These are phyloP conservation scores for Parus major DNA, from an alignment of 2,113 vertebrate species.

Conservation along the genomic window DNA sequence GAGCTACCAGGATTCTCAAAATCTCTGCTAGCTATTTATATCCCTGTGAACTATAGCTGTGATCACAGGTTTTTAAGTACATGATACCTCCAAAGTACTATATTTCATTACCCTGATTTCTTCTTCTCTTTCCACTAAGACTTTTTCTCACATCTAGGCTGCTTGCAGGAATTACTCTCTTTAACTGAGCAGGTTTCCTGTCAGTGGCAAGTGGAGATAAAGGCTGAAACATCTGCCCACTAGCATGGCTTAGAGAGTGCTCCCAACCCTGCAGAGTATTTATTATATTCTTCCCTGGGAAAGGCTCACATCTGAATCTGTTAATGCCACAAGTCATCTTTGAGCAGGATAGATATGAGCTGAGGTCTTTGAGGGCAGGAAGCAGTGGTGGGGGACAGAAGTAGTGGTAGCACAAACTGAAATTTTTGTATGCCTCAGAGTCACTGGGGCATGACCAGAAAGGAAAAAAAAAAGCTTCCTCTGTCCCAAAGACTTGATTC, in stretches of 20 bases:
- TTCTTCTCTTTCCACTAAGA: not conserved
- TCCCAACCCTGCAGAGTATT: not conserved
- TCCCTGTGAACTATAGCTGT: not conserved
- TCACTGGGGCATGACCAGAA: not conserved
- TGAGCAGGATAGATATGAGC: not conserved
- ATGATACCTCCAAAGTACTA: not conserved
- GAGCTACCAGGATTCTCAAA: not conserved
- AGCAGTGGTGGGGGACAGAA: not conserved
- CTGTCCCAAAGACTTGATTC: not conserved
- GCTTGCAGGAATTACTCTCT: not conserved
- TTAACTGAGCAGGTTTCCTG: not conserved
- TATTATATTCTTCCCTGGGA: not conserved
- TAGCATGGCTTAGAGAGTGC: not conserved
- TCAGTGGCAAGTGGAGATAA: not conserved
- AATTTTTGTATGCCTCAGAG: not conserved
- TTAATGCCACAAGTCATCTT: not conserved
- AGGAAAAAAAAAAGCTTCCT: not conserved
- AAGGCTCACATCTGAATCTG: not conserved
- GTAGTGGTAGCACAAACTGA: not conserved
- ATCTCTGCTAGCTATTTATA: not conserved
- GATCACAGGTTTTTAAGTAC: not conserved
- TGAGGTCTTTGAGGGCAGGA: not conserved
- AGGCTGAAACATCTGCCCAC: not conserved
- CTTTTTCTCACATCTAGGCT: not conserved
- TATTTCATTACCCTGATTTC: not conserved